These are phyloP conservation scores for Cyprinus carpio DNA, from an alignment of 2,113 vertebrate species.

Conservation along the genomic window DNA sequence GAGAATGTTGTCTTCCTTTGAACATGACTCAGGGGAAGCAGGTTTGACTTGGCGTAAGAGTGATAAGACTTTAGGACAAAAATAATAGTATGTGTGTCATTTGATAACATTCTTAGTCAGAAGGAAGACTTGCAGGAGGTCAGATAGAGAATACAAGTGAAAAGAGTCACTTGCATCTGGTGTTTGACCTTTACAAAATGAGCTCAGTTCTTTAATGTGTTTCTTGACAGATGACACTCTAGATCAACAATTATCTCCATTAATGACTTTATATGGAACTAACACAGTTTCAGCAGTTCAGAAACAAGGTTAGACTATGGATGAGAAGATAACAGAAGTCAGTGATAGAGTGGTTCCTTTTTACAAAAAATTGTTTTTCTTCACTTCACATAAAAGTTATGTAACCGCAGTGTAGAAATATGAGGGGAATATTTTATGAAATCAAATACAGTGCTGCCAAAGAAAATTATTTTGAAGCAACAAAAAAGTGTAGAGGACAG, in stretches of 20 bases:
- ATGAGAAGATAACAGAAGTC: background rate
- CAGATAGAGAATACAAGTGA: background rate
- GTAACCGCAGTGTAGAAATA: conserved; percentile 53
- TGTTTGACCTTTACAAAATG: background rate
- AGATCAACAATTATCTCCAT: background rate
- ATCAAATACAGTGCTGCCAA: conserved; percentile 53
- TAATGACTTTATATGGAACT: background rate
- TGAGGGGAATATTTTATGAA: conserved; percentile 41
- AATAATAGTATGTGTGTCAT: conserved; percentile 1
- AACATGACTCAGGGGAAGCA: conserved; percentile 16
- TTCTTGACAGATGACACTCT: background rate
- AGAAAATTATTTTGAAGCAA: conserved; percentile 40
- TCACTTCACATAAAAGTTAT: conserved; percentile 41
- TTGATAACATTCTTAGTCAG: conserved; percentile 22
- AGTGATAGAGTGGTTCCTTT: background rate
- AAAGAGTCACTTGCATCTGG: background rate
- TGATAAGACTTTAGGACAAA: background rate
- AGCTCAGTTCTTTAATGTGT: background rate
- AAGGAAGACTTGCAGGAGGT: background rate
- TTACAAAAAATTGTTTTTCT: conserved; percentile 9
- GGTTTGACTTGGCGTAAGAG: background rate
- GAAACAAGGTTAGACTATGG: background rate
- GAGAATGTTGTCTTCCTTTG: background rate
- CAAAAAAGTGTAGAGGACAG: conserved; percentile 33
- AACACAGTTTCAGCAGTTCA: background rate